Base-by-base conservation (phyloP, 92 coral and sea anemone genomes). In the Pocillopora meandrina region DNA sequence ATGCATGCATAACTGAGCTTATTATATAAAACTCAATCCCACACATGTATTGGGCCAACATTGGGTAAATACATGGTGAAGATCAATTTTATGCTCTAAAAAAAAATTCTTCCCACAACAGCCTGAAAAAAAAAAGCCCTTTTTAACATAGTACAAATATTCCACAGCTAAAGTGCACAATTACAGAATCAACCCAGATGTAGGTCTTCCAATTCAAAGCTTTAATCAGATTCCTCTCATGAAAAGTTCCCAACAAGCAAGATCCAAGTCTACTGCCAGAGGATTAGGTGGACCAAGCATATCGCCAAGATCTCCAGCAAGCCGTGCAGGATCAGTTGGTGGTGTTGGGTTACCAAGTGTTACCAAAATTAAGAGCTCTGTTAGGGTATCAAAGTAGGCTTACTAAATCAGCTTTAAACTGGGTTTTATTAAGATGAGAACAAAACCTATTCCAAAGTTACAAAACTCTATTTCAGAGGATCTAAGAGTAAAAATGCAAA, bases 141-240 rank as follows among this genome's bases (percentile, higher is more conserved):
- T 20, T 23, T 23, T 21, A 26, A 26, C 15, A 35, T 71, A 14
- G 9, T 49, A n/a, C 68, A 57, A 66, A 52, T 15, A 19, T 75
- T 69, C 87, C 23, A 16, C 85, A 91, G 95, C 92, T 1, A 91
- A 86, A 74, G 85, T 91, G 16, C 81, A 91, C 90, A 86, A 69
- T 80, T 85, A 67, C 69, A 88, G 82, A 47, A 66, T 88, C 79
- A 91, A 91, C 82, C 94, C 92, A 18, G 95, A 89, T 19, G 89
- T 82, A 9, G 79, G 83, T 15, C 76, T 67, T 58, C 65, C 84
- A 34, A 52, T 18, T 12, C 76, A 76, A 76, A 77, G 61, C 21
- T 13, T 57, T 49, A 33, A 2, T 18, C 74, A 70, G 62, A n/a
- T 16, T 19, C 73, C 80, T 56, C 18, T 52, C 61, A 64, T 47